phyloP scores from a whole-genome alignment of 2,113 vertebrate species.

The Deroptyus accipitrinus region DNA sequence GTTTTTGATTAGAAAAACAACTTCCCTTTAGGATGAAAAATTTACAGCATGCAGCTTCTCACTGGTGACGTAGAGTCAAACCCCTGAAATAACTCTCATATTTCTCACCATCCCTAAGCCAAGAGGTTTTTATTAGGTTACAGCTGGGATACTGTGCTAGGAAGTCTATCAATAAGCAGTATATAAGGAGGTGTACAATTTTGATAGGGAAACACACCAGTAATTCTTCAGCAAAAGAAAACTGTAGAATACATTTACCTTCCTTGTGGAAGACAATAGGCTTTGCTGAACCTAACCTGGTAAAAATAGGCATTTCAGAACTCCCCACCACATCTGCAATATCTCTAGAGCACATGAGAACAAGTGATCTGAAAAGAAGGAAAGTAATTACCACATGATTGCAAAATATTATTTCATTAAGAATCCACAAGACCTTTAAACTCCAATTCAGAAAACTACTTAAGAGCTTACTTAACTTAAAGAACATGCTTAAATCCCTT shows the following conservation, averaged over 20 bases:
- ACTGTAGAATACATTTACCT: not conserved
- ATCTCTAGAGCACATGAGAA: constrained; percentile 62
- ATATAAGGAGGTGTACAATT: not conserved
- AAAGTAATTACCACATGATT: not conserved
- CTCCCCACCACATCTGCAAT: not conserved
- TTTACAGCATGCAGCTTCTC: not conserved
- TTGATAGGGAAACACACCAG: not conserved
- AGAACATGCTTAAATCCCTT: not conserved
- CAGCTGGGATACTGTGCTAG: not conserved
- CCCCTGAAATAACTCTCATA: not conserved
- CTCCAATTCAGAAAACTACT: not conserved
- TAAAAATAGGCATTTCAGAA: constrained; percentile 41
- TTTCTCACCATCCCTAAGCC: not conserved
- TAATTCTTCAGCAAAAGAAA: not conserved
- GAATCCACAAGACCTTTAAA: not conserved
- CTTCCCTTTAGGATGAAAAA: not conserved
- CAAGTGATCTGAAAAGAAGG: constrained; percentile 55
- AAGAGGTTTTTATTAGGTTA: not conserved
- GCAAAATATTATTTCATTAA: not conserved
- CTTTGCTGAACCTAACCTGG: constrained; percentile 38
- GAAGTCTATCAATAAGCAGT: not conserved
- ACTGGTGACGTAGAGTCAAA: not conserved
- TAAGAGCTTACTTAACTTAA: not conserved
- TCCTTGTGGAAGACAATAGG: constrained; percentile 8
- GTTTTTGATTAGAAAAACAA: not conserved